These are phyloP conservation scores for Rhopalosiphum nymphaeae DNA, from an alignment of 2,888 invertebrate species.

Conservation along the genomic window DNA sequence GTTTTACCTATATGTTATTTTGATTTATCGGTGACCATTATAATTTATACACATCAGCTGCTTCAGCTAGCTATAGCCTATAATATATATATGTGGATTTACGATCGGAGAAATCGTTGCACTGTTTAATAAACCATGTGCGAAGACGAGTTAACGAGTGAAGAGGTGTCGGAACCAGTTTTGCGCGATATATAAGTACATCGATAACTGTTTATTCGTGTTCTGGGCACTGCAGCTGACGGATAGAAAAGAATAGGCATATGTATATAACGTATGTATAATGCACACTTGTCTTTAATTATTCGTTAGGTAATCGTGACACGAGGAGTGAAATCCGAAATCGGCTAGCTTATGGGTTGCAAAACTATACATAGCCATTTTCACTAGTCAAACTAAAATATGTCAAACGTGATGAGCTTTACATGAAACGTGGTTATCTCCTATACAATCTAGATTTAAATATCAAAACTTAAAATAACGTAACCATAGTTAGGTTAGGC, in stretches of 20 bases:
- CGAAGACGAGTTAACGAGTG: slow-evolving; percentile 1
- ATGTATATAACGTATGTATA: neutral
- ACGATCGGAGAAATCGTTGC: neutral
- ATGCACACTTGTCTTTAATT: neutral
- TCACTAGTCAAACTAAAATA: neutral
- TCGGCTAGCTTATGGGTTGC: neutral
- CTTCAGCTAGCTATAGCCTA: neutral
- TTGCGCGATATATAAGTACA: neutral
- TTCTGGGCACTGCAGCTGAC: slow-evolving; percentile 1
- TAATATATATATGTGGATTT: neutral
- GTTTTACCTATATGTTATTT: slow-evolving; percentile 9
- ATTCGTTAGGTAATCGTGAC: neutral
- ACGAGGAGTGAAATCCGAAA: neutral
- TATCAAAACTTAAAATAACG: neutral
- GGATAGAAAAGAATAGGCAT: neutral
- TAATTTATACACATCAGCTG: neutral
- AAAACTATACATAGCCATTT: neutral
- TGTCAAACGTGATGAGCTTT: neutral
- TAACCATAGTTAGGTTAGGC: neutral
- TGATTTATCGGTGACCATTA: slow-evolving; percentile 4
- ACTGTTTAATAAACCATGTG: neutral
- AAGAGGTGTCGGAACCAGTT: slow-evolving; percentile 41
- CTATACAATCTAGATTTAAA: neutral
- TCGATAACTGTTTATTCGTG: neutral
- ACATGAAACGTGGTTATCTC: neutral